These are phyloP conservation scores for Myotis myotis DNA, from an alignment of 2,797 vertebrate species.

Conservation along the genomic window DNA sequence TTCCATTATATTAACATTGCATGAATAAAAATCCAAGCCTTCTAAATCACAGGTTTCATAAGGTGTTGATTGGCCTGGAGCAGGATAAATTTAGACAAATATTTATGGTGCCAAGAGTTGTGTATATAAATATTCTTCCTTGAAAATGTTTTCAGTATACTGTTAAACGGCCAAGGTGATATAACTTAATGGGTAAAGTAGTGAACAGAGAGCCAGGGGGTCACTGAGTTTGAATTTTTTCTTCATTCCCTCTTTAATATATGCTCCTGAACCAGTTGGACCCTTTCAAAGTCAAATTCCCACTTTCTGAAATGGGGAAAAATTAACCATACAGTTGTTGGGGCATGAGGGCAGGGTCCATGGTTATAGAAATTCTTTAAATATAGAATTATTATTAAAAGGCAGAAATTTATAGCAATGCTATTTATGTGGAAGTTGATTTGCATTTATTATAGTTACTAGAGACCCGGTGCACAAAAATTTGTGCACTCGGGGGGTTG, in stretches of 20 bases:
- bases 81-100: conserved; percentile 71
- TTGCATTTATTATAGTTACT: not conserved
- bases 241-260: conserved; percentile 14
- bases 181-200: conserved; percentile 67
- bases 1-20: conserved; percentile 73
- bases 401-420: not conserved
- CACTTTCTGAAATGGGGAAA: not conserved
- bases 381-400: conserved; percentile 6
- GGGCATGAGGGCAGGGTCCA: not conserved
- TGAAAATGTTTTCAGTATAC: conserved; percentile 69
- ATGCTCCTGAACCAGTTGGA: not conserved
- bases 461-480: no score
- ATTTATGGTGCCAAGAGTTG: conserved; percentile 72
- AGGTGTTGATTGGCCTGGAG: conserved; percentile 66
- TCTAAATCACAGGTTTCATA: conserved; percentile 70
- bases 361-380: conserved; percentile 1
- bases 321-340: not conserved
- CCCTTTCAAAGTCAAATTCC: conserved; percentile 54
- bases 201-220: conserved; percentile 46
- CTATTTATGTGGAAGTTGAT: not conserved
- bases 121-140: conserved; percentile 74
- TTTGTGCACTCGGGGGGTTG: no score
- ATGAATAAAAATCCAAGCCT: conserved; percentile 68
- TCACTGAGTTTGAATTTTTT: conserved; percentile 69
- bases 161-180: conserved; percentile 66